A percentile compares a stretch with the other conserved stretches of the same genome.
Evolutionary conservation across 2,113 vertebrate species (phyloP).

Genomic region (Bubo bubo): DNA sequence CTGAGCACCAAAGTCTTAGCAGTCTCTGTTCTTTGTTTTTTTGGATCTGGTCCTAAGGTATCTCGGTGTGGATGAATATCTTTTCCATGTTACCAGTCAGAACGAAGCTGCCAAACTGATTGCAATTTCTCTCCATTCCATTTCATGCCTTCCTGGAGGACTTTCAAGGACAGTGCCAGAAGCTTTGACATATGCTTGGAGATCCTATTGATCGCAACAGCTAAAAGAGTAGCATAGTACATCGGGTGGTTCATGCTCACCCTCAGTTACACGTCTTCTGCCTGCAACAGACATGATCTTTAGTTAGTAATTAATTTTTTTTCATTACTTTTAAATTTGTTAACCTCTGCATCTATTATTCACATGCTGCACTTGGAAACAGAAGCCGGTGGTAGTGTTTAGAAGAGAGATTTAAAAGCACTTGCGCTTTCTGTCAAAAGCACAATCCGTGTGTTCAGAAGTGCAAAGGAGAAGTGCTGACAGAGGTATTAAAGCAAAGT

Average conservation of each 20-base stretch:
- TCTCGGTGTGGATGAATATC: not conserved
- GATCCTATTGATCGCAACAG: not conserved
- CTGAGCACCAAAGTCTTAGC: not conserved
- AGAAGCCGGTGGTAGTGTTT: not conserved
- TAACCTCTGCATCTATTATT: conserved; percentile 2
- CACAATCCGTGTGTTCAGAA: not conserved
- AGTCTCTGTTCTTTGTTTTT: not conserved
- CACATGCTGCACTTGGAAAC: not conserved
- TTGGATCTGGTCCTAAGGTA: not conserved
- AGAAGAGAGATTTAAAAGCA: conserved; percentile 10
- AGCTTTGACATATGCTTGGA: not conserved
- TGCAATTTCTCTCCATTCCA: not conserved
- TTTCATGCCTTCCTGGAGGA: not conserved
- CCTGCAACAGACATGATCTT: not conserved
- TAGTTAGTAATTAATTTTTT: not conserved
- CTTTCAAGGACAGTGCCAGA: not conserved
- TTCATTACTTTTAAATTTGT: not conserved
- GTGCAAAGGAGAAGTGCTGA: conserved; percentile 29
- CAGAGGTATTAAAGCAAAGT: conserved; percentile 31
- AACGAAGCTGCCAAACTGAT: not conserved
- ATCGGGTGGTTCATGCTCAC: not conserved
- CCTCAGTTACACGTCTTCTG: not conserved
- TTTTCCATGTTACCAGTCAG: not conserved
- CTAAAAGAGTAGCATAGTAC: not conserved
- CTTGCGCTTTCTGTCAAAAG: not conserved